Evolutionary conservation across 2,888 invertebrate genomes (phyloP).

Genomic region (Scrobipalpa atriplicella): DNA sequence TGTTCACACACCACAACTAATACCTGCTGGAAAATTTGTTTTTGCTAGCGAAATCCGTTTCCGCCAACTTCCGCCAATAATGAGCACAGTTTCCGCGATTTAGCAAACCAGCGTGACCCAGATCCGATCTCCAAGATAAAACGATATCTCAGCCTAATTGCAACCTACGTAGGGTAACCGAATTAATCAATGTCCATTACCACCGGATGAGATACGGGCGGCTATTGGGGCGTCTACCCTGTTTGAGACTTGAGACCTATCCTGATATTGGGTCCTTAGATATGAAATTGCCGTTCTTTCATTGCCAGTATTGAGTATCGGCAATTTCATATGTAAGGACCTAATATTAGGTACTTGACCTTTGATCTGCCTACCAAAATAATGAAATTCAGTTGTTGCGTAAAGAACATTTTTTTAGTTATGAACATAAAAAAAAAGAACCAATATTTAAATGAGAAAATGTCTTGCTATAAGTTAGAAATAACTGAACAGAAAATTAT

Average conservation of each 20-base stretch:
- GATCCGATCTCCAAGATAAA: conserved; percentile 39
- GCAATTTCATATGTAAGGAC: too few species aligned
- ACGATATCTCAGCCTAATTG: conserved; percentile 57
- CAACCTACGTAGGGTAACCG: conserved; percentile 46
- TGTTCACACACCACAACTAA: too few species aligned
- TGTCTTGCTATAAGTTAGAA: too few species aligned
- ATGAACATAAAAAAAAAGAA: too few species aligned
- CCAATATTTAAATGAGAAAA: too few species aligned
- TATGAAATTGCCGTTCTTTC: too few species aligned
- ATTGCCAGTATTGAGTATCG: too few species aligned
- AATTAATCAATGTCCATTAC: conserved; percentile 67
- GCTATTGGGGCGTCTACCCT: background rate
- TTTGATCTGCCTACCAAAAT: too few species aligned
- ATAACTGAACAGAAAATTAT: too few species aligned
- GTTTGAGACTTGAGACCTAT: background rate
- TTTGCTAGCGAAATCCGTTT: background rate
- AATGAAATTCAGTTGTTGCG: too few species aligned
- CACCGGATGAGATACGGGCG: conserved; percentile 47
- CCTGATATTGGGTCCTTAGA: background rate
- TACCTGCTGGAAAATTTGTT: background rate
- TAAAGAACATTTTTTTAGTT: too few species aligned
- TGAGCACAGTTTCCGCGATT: conserved; percentile 10
- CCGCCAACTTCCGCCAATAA: conserved; percentile 20
- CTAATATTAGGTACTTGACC: background rate
- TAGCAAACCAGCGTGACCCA: conserved; percentile 26